Conservation (phyloP, 2,888 invertebrate species). For the Imbricaverruca yamaguchii region DNA sequence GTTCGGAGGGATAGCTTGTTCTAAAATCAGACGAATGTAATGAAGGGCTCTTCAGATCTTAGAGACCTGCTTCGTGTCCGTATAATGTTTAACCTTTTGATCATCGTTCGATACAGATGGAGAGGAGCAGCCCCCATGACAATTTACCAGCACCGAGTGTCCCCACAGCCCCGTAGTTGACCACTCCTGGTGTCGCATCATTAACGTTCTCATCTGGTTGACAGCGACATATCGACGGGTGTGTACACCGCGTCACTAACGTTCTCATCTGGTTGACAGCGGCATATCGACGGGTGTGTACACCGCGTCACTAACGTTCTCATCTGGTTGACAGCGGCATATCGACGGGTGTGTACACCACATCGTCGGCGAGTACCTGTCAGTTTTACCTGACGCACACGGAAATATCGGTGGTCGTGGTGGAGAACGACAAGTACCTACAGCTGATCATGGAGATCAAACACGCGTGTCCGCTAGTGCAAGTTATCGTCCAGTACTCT, state of each 20-base stretch:
- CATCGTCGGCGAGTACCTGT: conserved; percentile 19
- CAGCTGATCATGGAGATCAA: conserved; percentile 6
- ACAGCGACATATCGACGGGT: conserved; percentile 19
- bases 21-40: too few species aligned
- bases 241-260: conserved; percentile 25
- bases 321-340: background rate
- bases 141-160: too few species aligned
- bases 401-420: conserved; percentile 20
- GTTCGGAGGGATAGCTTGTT: too few species aligned
- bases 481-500: conserved; percentile 9
- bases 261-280: background rate
- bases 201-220: background rate
- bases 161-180: too few species aligned
- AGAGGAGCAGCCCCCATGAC: too few species aligned
- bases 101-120: too few species aligned
- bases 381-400: conserved; percentile 25
- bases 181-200: too few species aligned
- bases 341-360: conserved; percentile 26
- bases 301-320: conserved; percentile 19
- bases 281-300: conserved; percentile 24
- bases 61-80: too few species aligned
- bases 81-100: too few species aligned
- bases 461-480: background rate
- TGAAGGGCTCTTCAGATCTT: too few species aligned
- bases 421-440: conserved; percentile 26